Percentiles rank a stretch among this genome's conserved stretches.
Conservation (phyloP, 2,888 invertebrate genomes). For the Cantharis nigra region DNA sequence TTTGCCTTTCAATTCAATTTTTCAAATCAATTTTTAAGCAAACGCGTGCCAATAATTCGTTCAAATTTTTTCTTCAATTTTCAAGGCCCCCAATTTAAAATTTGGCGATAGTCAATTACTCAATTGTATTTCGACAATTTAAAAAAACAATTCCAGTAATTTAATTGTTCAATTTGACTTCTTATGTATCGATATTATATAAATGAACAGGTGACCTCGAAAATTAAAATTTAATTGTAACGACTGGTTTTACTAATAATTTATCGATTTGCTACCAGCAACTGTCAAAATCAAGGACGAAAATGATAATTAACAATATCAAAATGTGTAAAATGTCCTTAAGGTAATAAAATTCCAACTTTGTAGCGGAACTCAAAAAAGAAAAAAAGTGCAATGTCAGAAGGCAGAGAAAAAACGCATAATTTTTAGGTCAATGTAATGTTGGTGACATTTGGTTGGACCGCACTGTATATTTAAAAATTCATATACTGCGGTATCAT, state of each 20-base stretch:
- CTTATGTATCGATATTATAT: background rate
- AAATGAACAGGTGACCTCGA: background rate
- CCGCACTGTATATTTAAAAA: background rate
- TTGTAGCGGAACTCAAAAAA: background rate
- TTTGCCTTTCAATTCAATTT: background rate
- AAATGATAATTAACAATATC: background rate
- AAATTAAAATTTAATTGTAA: background rate
- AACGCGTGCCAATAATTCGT: slow-evolving; percentile 1
- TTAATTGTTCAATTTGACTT: background rate
- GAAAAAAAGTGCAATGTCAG: background rate
- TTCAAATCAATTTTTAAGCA: background rate
- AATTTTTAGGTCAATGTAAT: background rate
- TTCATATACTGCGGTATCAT: background rate
- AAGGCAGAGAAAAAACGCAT: background rate
- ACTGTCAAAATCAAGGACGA: background rate
- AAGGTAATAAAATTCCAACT: background rate
- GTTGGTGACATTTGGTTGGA: background rate
- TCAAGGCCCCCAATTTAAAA: background rate
- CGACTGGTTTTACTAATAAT: background rate
- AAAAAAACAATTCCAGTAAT: background rate
- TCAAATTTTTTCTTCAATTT: background rate
- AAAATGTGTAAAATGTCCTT: slow-evolving; percentile 1
- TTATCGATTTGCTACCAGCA: background rate
- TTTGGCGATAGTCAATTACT: background rate
- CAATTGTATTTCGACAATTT: background rate